These are phyloP conservation scores for Linnaemya vulpina DNA, from an alignment of 2,888 invertebrate genomes.

Conservation along the genomic window DNA sequence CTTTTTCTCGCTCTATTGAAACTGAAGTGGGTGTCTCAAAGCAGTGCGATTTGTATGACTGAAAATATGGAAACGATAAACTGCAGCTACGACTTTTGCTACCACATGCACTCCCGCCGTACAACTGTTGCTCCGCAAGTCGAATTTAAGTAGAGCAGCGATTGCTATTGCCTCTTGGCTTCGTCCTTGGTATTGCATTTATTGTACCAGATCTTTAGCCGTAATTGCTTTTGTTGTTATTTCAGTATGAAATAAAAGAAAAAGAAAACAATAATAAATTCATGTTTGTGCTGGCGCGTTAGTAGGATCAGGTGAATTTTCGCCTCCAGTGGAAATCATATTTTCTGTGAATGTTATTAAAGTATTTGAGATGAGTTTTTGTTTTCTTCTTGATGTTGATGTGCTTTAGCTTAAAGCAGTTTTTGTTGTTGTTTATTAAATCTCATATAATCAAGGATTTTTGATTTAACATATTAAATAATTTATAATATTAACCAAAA, in stretches of 20 bases:
- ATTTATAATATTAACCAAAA: no score
- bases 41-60: constrained; percentile 20
- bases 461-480: no score
- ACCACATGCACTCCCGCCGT: not conserved
- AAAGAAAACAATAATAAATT: not conserved
- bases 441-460: not conserved
- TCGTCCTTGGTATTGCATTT: constrained; percentile 53
- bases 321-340: not conserved
- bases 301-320: not conserved
- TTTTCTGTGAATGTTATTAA: not conserved
- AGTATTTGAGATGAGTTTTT: not conserved
- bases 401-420: not conserved
- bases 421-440: not conserved
- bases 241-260: constrained; percentile 6
- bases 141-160: constrained; percentile 19
- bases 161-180: constrained; percentile 18
- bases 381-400: not conserved
- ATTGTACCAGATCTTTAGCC: not conserved
- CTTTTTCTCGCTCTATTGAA: not conserved
- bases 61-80: not conserved
- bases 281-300: not conserved
- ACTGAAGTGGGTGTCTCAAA: constrained; percentile 37
- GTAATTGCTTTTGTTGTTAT: constrained; percentile 22
- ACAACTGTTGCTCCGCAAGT: constrained; percentile 9
- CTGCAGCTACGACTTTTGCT: constrained; percentile 7